These are phyloP conservation scores for Alouatta palliata DNA, from an alignment of 2,113 vertebrate genomes.

Conservation along the genomic window DNA sequence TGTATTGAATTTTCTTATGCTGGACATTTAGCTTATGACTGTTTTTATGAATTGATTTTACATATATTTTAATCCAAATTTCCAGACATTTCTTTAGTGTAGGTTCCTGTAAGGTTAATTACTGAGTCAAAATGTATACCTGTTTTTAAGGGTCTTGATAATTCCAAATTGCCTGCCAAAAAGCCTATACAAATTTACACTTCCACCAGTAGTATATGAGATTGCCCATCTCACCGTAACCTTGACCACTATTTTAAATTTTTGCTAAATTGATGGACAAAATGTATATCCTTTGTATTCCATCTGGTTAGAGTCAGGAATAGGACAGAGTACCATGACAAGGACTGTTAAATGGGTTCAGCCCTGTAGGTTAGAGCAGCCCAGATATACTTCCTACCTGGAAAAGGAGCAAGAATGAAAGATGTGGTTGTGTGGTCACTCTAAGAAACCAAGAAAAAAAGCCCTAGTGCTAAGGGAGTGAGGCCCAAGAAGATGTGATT, in stretches of 20 bases:
- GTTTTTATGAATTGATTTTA: conserved; percentile 3
- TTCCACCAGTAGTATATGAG: not conserved
- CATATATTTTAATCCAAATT: conserved; percentile 19
- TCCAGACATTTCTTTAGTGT: not conserved
- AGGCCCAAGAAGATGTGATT: conserved; percentile 15
- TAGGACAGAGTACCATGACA: not conserved
- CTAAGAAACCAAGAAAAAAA: conserved; percentile 9
- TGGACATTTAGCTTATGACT: not conserved
- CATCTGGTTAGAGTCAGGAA: not conserved
- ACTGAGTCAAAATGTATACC: not conserved
- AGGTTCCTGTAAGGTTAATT: not conserved
- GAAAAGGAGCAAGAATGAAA: not conserved
- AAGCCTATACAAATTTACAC: not conserved
- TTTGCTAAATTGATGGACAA: conserved; percentile 44
- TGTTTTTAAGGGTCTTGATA: conserved; percentile 28
- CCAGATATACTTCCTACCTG: not conserved
- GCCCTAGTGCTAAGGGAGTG: not conserved
- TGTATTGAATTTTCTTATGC: not conserved
- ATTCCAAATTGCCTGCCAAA: conserved; percentile 27
- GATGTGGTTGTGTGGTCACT: not conserved
- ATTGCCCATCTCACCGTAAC: not conserved
- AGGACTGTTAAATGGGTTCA: not conserved
- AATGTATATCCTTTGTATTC: conserved; percentile 4
- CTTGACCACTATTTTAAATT: not conserved
- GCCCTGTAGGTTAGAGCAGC: not conserved